Evolutionary conservation across 2,888 invertebrate genomes (phyloP), one percentile per base, ranked within the genome.

Genomic region (Shargacucullia verbasci): DNA sequence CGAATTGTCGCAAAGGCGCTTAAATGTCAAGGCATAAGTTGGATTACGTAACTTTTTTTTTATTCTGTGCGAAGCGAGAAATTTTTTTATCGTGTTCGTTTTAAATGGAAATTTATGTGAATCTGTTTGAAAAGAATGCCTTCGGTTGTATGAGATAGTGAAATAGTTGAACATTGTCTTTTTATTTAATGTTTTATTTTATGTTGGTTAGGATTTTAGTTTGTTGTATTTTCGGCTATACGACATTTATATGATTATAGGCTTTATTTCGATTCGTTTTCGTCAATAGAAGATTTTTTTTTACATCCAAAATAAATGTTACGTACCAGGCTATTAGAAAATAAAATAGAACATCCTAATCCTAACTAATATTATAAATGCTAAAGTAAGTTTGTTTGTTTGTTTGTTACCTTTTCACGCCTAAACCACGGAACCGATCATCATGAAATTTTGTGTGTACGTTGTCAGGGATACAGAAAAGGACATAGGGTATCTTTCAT

Each of bases 71-170:
- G 47, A 66, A 58, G 31, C 47, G 39, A 40, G n/a, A 34, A 33
- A 37, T 27, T 39, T 56, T 29, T 56, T 67, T 70, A 67, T 70
- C 40, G 34, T 31, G 14, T 39, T 44, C 50, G 33, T 61, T 71
- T 58, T 62, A 53, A 71, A 71, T 62, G 47, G 54, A 67, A 71
- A 66, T 69, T 70, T 55, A 50, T 44, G 9, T 31, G 48, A 48
- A 48, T 39, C 35, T 14, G 25, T 70, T 46, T 40, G 39, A 31
- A 54, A 50, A 41, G 29, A 38, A 56, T 50, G 33, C 47, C 13
- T 33, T 50, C 43, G 27, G 4, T 11, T 38, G 12, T 20, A 20
- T 33, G 55, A 34, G 27, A 33, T 40, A 39, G 27, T 14, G 27
- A 34, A 27, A 33, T 40, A 39, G 27, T 14, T 15, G 8, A 25